Percentiles rank a stretch among this genome's conserved stretches.
These are phyloP conservation scores for Brachynemurus nebulosus DNA, from an alignment of 2,888 invertebrate species.

Conservation along the genomic window DNA sequence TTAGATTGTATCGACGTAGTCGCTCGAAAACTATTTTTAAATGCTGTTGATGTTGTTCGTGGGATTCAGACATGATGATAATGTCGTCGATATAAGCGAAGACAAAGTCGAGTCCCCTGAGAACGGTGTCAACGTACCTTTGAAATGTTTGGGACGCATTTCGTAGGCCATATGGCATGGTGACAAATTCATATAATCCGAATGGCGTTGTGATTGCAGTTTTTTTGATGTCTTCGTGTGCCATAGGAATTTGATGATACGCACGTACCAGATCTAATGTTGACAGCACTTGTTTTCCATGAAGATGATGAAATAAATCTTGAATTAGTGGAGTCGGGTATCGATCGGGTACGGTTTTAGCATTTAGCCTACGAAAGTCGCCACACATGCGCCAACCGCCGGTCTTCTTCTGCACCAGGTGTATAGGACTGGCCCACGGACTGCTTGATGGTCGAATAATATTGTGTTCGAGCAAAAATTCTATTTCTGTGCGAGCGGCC, in stretches of 20 bases:
- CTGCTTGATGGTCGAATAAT: too few relatives aligned
- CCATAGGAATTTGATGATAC: slow-evolving; percentile 21
- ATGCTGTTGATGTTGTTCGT: slow-evolving; percentile 16
- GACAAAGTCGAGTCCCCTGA: neutral
- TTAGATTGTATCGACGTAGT: neutral
- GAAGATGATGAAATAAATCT: too few relatives aligned
- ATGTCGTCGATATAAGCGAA: neutral
- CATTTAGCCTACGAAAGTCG: slow-evolving; percentile 21
- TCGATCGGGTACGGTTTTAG: slow-evolving; percentile 20
- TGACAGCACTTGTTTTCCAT: too few relatives aligned
- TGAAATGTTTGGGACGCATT: neutral
- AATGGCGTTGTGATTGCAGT: neutral
- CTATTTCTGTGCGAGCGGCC: slow-evolving; percentile 10
- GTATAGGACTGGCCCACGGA: slow-evolving; percentile 12
- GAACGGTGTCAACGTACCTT: neutral
- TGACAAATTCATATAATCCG: neutral
- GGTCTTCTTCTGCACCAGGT: slow-evolving; percentile 7
- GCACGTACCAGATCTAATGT: slow-evolving; percentile 10
- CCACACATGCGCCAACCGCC: slow-evolving; percentile 10
- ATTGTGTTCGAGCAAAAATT: too few relatives aligned
- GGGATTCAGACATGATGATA: slow-evolving; percentile 15
- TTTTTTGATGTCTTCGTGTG: neutral
- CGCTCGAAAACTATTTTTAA: slow-evolving; percentile 6
- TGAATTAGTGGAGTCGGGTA: slow-evolving; percentile 12
- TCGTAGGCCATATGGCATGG: neutral